These are phyloP conservation scores for Seira ritae DNA, from an alignment of 2,888 invertebrate species.

Conservation along the genomic window DNA sequence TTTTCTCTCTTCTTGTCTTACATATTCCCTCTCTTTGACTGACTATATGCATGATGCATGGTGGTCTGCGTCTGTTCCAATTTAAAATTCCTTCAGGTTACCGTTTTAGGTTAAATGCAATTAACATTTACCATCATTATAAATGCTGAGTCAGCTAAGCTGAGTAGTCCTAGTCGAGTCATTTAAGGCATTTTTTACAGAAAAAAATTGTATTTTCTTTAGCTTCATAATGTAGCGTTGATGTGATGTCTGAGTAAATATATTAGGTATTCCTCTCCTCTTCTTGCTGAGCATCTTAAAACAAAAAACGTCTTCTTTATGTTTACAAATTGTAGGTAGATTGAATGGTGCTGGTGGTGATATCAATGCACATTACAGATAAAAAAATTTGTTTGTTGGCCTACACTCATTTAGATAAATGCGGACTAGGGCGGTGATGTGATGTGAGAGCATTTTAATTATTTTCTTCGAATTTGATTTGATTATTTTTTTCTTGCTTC, in stretches of 20 bases:
- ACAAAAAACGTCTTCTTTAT: background rate
- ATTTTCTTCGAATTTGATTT: constrained; percentile 63
- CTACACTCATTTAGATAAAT: constrained; percentile 65
- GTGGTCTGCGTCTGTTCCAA: constrained; percentile 62
- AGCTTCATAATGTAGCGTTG: too few relatives aligned
- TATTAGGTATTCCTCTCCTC: background rate
- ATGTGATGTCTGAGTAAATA: background rate
- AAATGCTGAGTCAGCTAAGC: constrained; percentile 52
- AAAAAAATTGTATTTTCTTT: background rate
- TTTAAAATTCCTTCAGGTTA: constrained; percentile 63
- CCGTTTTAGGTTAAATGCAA: constrained; percentile 67
- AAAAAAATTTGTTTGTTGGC: constrained; percentile 58
- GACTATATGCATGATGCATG: too few relatives aligned
- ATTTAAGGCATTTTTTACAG: constrained; percentile 58
- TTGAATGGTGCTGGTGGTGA: background rate
- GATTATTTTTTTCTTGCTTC: constrained; percentile 55
- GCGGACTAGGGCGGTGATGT: constrained; percentile 62
- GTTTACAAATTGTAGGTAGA: constrained; percentile 19
- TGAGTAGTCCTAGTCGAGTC: constrained; percentile 39
- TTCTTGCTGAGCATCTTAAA: background rate
- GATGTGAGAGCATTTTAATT: constrained; percentile 63
- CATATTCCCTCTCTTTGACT: background rate
- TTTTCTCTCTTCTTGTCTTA: constrained; percentile 33
- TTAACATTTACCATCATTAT: constrained; percentile 64
- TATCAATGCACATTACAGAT: constrained; percentile 25